phyloP scores from a whole-genome alignment of 2,113 vertebrate genomes.

The Ornithorhynchus anatinus region DNA sequence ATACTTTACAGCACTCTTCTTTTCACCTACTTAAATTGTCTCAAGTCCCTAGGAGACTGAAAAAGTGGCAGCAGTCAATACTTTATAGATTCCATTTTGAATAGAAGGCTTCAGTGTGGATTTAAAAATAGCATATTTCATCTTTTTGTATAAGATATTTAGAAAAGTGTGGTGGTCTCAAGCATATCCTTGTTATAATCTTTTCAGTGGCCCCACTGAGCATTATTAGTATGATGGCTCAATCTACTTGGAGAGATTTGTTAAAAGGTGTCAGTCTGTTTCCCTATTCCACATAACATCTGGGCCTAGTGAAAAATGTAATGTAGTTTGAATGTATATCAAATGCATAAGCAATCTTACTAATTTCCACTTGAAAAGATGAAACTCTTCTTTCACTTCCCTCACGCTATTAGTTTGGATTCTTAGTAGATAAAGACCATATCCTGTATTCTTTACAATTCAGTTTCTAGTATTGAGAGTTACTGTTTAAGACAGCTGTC shows the following conservation, averaged over 20 bases:
- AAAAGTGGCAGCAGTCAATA: background rate
- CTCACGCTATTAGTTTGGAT: slow-evolving; percentile 32
- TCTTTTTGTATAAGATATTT: background rate
- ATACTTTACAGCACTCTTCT: background rate
- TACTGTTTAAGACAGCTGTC: slow-evolving; percentile 8
- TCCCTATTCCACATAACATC: background rate
- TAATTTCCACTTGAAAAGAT: slow-evolving; percentile 38
- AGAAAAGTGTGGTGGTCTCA: background rate
- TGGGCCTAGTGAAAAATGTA: slow-evolving; percentile 6
- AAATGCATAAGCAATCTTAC: background rate
- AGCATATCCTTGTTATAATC: background rate
- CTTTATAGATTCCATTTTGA: background rate
- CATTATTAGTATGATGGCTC: background rate
- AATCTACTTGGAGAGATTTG: too few relatives aligned
- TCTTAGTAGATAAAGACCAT: slow-evolving; percentile 21
- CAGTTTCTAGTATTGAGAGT: slow-evolving; percentile 21
- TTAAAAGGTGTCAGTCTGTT: background rate
- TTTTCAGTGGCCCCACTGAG: background rate
- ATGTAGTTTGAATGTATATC: slow-evolving; percentile 7
- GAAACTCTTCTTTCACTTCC: slow-evolving; percentile 47
- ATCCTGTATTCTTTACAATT: slow-evolving; percentile 29
- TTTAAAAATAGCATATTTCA: background rate
- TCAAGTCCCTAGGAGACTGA: too few relatives aligned
- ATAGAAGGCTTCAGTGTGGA: background rate
- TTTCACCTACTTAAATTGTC: too few relatives aligned